Evolutionary conservation across 2,888 invertebrate species (phyloP).

Genomic region (Drosophila kokeensis): DNA sequence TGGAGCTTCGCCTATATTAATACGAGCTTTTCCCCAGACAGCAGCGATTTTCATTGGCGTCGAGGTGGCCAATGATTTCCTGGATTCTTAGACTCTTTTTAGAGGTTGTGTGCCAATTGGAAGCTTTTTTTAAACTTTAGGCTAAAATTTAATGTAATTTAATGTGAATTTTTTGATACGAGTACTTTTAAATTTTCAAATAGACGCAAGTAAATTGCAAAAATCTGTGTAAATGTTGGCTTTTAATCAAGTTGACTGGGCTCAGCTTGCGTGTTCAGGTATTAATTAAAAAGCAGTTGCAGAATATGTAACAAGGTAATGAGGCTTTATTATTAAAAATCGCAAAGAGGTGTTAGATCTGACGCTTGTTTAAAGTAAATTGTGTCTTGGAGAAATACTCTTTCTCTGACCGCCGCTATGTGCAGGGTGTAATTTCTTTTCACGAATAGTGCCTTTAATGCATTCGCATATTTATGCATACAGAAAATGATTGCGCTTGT

Average conservation of each 20-base stretch:
- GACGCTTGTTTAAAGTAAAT: no score
- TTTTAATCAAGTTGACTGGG: neutral
- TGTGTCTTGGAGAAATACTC: neutral
- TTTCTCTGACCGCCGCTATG: neutral
- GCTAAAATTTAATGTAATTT: conserved; percentile 16
- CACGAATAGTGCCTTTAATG: neutral
- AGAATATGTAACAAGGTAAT: neutral
- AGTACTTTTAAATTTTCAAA: conserved; percentile 2
- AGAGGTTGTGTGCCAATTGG: conserved; percentile 33
- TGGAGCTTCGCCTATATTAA: conserved; percentile 97
- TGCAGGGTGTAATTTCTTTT: neutral
- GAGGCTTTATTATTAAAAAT: neutral
- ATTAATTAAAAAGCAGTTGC: neutral
- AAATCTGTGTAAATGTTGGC: neutral
- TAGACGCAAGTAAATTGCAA: neutral
- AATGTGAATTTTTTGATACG: conserved; percentile 22
- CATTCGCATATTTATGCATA: neutral
- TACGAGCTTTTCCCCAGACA: conserved; percentile 99
- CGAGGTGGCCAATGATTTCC: conserved; percentile 90
- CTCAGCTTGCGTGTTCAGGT: neutral
- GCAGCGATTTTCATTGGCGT: conserved; percentile 99
- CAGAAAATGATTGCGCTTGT: neutral
- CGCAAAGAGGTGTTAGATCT: no score
- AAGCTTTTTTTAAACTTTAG: conserved; percentile 28
- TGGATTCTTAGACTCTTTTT: conserved; percentile 86